A percentile compares a stretch with the other conserved stretches of the same genome.
phyloP scores from a whole-genome alignment of 2,797 vertebrate genomes.

The Diceros bicornis region DNA sequence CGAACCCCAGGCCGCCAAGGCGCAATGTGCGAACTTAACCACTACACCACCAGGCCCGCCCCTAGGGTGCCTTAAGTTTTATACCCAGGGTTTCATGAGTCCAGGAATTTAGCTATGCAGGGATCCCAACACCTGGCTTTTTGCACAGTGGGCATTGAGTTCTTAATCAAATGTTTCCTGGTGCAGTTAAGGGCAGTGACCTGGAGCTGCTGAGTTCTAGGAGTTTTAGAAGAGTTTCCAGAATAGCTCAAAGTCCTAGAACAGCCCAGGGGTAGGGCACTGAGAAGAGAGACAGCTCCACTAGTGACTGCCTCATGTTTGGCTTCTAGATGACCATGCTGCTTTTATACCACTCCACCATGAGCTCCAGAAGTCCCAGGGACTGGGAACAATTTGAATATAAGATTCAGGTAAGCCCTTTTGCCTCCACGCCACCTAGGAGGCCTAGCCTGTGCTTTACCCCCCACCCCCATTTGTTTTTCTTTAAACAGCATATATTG shows the following conservation, averaged over 20 bases:
- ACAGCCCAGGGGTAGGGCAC: neutral
- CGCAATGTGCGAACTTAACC: too few relatives aligned
- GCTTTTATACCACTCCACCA: constrained; percentile 93
- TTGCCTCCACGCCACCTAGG: neutral
- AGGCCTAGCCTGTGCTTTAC: neutral
- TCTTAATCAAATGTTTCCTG: neutral
- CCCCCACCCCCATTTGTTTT: neutral
- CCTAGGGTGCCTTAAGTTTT: neutral
- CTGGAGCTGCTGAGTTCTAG: constrained; percentile 16
- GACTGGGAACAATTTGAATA: constrained; percentile 91
- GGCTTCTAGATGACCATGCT: constrained; percentile 92
- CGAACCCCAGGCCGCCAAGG: too few relatives aligned
- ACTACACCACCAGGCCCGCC: too few relatives aligned
- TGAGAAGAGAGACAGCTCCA: neutral
- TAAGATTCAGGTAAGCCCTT: constrained; percentile 92
- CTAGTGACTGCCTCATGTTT: constrained; percentile 37
- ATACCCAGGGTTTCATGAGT: neutral
- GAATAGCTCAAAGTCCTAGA: neutral
- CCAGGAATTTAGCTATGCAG: neutral
- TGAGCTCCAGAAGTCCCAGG: constrained; percentile 90
- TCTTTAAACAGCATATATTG: neutral
- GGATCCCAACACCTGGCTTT: neutral
- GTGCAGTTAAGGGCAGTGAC: neutral
- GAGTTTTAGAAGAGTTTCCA: neutral
- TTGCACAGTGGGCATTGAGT: neutral